Evolutionary conservation across 1,140 invertebrate genomes (phyloP).

Genomic region (Branchinecta lynchi): DNA sequence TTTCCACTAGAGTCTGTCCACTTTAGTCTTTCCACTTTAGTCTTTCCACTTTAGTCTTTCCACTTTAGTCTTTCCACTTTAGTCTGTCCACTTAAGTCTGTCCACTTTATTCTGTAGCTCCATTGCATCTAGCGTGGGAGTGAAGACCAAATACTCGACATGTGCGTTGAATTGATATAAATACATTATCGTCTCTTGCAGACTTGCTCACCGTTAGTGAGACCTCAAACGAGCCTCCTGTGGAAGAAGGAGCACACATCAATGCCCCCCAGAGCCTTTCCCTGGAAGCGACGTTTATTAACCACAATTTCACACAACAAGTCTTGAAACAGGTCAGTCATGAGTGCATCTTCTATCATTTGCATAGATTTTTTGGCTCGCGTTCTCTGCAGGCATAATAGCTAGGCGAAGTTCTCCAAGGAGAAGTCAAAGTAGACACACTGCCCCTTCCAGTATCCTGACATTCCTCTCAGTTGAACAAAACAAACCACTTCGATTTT

Average conservation of each 20-base stretch:
- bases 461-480: too few species aligned
- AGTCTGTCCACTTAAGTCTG: too few species aligned
- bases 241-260: conserved; percentile 81
- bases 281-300: conserved; percentile 96
- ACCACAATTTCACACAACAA: conserved; percentile 99
- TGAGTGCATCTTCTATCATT: neutral
- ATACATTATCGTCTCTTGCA: conserved; percentile 25
- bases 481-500: too few species aligned
- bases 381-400: neutral
- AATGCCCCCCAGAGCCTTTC: conserved; percentile 93
- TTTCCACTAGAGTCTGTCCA: too few species aligned
- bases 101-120: too few species aligned
- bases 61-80: too few species aligned
- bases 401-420: neutral
- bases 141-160: too few species aligned
- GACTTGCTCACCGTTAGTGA: conserved; percentile 95
- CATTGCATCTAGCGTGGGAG: too few species aligned
- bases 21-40: too few species aligned
- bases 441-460: too few species aligned
- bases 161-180: too few species aligned
- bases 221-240: conserved; percentile 91
- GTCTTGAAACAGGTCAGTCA: conserved; percentile 46
- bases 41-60: too few species aligned
- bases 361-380: neutral
- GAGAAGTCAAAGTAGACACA: neutral